These are phyloP conservation scores for Aphyosemion australe DNA, from an alignment of 2,113 vertebrate genomes.

Conservation along the genomic window DNA sequence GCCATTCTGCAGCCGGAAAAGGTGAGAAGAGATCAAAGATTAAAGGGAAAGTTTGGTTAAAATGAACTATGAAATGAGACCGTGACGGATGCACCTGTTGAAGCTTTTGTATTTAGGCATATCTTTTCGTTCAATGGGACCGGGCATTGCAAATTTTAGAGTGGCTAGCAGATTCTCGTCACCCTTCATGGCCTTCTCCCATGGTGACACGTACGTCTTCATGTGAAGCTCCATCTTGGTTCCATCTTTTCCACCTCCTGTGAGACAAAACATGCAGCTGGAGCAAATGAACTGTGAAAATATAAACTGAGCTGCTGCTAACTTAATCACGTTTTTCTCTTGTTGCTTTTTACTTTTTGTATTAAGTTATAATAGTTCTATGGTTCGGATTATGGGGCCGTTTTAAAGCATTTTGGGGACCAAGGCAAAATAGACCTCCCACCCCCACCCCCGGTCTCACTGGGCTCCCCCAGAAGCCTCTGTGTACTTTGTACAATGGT, in stretches of 20 bases:
- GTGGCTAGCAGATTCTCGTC: constrained; percentile 86
- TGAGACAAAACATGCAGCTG: background rate
- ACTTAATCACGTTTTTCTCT: no score
- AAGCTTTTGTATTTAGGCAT: constrained; percentile 88
- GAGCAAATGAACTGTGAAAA: no score
- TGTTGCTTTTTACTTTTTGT: no score
- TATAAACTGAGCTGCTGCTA: no score
- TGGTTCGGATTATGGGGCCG: no score
- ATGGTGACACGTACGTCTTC: constrained; percentile 92
- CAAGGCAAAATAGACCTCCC: no score
- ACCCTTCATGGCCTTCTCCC: constrained; percentile 96
- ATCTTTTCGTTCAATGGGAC: constrained; percentile 77
- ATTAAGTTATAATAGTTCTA: no score
- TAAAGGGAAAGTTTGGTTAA: background rate
- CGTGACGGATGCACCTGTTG: constrained; percentile 86
- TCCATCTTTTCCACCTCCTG: constrained; percentile 48
- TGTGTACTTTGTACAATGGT: no score
- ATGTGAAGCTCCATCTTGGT: constrained; percentile 74
- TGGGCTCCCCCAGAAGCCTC: no score
- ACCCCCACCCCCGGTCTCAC: no score
- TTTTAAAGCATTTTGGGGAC: no score
- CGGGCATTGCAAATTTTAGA: constrained; percentile 82
- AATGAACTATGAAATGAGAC: background rate
- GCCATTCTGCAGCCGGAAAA: constrained; percentile 80
- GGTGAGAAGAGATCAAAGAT: constrained; percentile 18